phyloP scores from a whole-genome alignment of 2,888 invertebrate genomes.

The Zhuqinia jingwanae region DNA sequence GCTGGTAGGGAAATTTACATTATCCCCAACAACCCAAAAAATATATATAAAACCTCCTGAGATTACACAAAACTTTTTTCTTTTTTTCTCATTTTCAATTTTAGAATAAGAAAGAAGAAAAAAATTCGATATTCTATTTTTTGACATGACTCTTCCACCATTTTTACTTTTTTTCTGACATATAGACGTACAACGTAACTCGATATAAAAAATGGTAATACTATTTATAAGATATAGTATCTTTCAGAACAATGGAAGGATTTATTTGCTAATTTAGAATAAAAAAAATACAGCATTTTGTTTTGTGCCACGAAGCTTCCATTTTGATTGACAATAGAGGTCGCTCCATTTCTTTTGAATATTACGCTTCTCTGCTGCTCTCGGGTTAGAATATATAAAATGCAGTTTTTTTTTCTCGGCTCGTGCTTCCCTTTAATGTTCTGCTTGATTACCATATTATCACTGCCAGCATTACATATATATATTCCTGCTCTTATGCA shows the following conservation, averaged over 20 bases:
- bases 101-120: conserved; percentile 22
- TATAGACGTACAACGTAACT: no score
- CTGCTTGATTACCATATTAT: no score
- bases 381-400: neutral
- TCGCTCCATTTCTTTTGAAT: neutral
- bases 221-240: no score
- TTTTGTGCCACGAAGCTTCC: neutral
- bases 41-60: conserved; percentile 34
- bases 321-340: neutral
- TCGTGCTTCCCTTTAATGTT: conserved; percentile 3
- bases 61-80: conserved; percentile 29
- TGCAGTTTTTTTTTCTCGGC: neutral
- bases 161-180: conserved; percentile 10
- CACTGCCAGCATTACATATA: no score
- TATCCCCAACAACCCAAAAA: no score
- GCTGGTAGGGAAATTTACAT: no score
- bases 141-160: conserved; percentile 61
- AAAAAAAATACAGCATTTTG: neutral
- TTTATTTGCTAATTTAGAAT: neutral
- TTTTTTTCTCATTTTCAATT: conserved; percentile 38
- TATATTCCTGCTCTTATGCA: no score
- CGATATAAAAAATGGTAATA: no score
- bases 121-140: conserved; percentile 14
- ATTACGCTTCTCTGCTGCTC: neutral
- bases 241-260: neutral